These are phyloP conservation scores for Dryoscopus gambensis DNA, from an alignment of 2,113 vertebrate genomes.

Conservation along the genomic window DNA sequence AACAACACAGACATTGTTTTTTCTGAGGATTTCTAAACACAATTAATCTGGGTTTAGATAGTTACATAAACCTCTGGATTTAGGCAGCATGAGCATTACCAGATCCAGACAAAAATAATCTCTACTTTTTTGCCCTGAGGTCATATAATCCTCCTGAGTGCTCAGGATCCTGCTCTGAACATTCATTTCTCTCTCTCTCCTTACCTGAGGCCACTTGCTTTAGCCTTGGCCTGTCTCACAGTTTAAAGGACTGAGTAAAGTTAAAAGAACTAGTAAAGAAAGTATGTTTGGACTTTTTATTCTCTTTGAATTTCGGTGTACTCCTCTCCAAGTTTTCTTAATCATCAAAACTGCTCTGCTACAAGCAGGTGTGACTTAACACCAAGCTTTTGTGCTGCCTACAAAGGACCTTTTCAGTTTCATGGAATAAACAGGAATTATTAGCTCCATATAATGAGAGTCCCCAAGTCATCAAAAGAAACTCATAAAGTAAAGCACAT, in stretches of 20 bases:
- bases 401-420: neutral
- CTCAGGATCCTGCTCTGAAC: neutral
- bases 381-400: neutral
- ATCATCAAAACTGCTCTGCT: neutral
- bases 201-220: neutral
- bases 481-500: neutral
- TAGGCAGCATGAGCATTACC: neutral
- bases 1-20: neutral
- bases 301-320: neutral
- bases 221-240: neutral
- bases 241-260: neutral
- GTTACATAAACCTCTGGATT: conserved; percentile 32
- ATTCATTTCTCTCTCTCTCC: neutral
- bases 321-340: neutral
- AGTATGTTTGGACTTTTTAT: neutral
- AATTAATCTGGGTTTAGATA: conserved; percentile 21
- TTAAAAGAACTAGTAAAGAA: neutral
- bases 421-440: neutral
- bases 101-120: conserved; percentile 34
- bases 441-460: neutral
- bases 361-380: neutral
- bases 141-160: neutral
- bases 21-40: neutral
- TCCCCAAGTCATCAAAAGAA: neutral
- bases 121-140: neutral